Percentiles rank a stretch among this genome's conserved stretches.
Conservation (phyloP, 1,140 invertebrate genomes). For the Propsilocerus akamusi region DNA sequence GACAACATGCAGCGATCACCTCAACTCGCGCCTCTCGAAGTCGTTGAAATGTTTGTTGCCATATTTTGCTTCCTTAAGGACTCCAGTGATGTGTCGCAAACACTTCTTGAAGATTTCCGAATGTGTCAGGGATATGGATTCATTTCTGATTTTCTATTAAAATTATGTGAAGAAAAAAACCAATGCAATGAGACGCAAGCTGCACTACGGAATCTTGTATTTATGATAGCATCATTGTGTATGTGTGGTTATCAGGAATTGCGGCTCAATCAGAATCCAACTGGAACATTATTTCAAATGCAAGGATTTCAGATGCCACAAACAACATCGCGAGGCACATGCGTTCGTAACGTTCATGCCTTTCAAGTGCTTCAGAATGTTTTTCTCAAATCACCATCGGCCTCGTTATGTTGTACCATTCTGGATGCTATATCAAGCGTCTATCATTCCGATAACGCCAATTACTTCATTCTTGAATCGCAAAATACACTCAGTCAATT, state of each 20-base stretch:
- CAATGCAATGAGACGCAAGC: constrained; percentile 62
- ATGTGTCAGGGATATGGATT: constrained; percentile 88
- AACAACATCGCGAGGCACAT: constrained; percentile 70
- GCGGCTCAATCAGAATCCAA: constrained; percentile 63
- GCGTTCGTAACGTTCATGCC: constrained; percentile 83
- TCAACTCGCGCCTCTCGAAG: constrained; percentile 82
- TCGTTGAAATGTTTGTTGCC: constrained; percentile 96
- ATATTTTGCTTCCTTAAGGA: constrained; percentile 97
- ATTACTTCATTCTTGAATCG: constrained; percentile 96
- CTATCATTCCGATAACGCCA: constrained; percentile 93
- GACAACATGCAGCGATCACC: constrained; percentile 92
- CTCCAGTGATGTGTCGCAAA: constrained; percentile 91
- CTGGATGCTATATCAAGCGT: constrained; percentile 91
- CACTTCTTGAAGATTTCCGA: constrained; percentile 87
- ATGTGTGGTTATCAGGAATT: constrained; percentile 85
- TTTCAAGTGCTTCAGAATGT: constrained; percentile 90
- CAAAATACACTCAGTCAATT: constrained; percentile 92
- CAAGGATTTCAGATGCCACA: constrained; percentile 82
- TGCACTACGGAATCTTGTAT: constrained; percentile 77
- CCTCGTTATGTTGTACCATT: constrained; percentile 70
- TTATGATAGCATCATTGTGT: constrained; percentile 83
- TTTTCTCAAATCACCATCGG: constrained; percentile 75
- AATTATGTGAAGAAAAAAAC: constrained; percentile 49
- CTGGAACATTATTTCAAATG: constrained; percentile 79
- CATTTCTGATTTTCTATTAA: constrained; percentile 83